A percentile compares a stretch with the other conserved stretches of the same genome.
phyloP scores from a whole-genome alignment of 2,113 vertebrate species.

The Hyaena hyaena region DNA sequence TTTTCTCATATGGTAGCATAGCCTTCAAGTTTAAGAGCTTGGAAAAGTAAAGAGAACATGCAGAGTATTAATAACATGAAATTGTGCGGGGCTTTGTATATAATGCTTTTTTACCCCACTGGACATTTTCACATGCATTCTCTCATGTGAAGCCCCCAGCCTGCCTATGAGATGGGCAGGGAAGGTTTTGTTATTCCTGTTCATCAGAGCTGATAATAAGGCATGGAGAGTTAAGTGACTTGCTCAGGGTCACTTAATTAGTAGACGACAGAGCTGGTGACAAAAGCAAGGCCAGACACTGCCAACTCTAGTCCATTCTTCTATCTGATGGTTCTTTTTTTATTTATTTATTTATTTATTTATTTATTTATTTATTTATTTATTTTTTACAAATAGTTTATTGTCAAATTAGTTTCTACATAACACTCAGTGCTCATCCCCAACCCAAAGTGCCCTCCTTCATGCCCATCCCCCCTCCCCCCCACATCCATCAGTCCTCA shows the following conservation, averaged over 20 bases:
- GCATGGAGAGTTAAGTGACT: background rate
- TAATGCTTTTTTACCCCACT: background rate
- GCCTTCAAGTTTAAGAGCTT: slow-evolving; percentile 63
- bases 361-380: too few species aligned
- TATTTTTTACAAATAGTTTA: too few species aligned
- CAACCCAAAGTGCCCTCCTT: too few species aligned
- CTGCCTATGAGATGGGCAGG: background rate
- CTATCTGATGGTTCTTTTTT: background rate
- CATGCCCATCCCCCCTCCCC: too few species aligned
- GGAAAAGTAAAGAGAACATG: slow-evolving; percentile 35
- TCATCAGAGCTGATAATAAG: background rate
- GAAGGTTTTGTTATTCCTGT: background rate
- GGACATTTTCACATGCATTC: background rate
- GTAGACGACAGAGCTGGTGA: background rate
- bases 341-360: too few species aligned
- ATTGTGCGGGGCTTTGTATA: background rate
- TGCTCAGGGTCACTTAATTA: background rate
- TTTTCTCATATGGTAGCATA: slow-evolving; percentile 61
- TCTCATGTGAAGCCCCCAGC: background rate
- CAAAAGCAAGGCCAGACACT: background rate
- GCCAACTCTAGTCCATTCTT: background rate
- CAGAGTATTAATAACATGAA: background rate
- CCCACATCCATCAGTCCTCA: too few species aligned
- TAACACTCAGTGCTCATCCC: too few species aligned
- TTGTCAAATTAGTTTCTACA: too few species aligned